Conservation (phyloP, 2,797 vertebrate genomes). For the Lepidocolaptes lacrymiger region DNA sequence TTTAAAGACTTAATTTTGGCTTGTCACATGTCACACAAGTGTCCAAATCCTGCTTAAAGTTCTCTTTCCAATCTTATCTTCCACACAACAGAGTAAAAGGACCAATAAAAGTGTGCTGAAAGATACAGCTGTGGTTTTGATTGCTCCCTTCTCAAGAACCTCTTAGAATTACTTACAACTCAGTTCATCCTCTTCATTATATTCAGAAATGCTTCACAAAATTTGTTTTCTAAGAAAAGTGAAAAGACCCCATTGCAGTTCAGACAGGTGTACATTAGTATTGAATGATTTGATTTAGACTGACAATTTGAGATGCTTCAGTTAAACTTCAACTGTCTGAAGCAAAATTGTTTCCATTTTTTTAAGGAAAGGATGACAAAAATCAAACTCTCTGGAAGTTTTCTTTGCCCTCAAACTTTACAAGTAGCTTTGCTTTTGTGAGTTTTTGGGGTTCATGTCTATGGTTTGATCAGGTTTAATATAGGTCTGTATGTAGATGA, state of each 20-base stretch:
- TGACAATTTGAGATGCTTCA: neutral
- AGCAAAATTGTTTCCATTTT: neutral
- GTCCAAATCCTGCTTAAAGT: neutral
- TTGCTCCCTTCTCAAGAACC: neutral
- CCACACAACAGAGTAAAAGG: neutral
- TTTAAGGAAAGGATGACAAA: neutral
- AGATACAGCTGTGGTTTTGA: neutral
- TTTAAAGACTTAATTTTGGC: neutral
- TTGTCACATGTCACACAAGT: neutral
- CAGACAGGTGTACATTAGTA: neutral
- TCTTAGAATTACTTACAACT: neutral
- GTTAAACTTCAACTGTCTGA: neutral
- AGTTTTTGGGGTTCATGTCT: neutral
- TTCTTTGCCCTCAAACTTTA: neutral
- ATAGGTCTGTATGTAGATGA: neutral
- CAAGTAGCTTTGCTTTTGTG: neutral
- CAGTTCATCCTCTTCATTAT: neutral
- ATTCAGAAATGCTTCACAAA: neutral
- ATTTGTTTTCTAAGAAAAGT: neutral
- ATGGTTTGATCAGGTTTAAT: neutral
- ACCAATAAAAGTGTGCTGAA: neutral
- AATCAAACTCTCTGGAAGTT: neutral
- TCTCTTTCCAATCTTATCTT: neutral
- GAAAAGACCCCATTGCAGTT: neutral
- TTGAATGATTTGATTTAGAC: neutral